A percentile compares a stretch with the other conserved stretches of the same genome.
These are phyloP conservation scores for Pseudobourletiella spinata DNA, from an alignment of 1,140 invertebrate genomes.

Conservation along the genomic window DNA sequence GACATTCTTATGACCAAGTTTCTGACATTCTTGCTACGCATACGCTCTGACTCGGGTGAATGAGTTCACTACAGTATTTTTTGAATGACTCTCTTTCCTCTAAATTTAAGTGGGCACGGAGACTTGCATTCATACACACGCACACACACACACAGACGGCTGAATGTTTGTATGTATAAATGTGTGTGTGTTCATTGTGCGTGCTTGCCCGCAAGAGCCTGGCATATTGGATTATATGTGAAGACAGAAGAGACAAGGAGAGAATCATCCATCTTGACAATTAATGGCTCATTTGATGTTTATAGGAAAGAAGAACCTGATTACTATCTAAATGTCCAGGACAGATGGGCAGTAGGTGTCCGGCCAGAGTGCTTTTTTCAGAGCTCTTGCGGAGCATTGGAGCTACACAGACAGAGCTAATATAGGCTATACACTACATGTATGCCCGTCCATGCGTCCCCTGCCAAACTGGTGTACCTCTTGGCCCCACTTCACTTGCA, in stretches of 20 bases:
- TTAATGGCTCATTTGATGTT: slow-evolving; percentile 14
- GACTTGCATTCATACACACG: too few species aligned
- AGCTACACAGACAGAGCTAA: too few species aligned
- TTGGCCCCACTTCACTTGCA: not conserved
- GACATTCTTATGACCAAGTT: not conserved
- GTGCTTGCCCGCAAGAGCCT: not conserved
- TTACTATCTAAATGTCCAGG: slow-evolving; percentile 6
- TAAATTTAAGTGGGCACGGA: not conserved
- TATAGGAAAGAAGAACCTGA: slow-evolving; percentile 3
- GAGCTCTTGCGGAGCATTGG: not conserved
- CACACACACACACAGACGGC: too few species aligned
- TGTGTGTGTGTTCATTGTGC: not conserved
- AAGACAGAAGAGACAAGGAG: not conserved
- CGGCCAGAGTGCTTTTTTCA: not conserved
- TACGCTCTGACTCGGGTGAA: not conserved
- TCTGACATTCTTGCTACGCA: not conserved
- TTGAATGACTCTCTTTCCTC: slow-evolving; percentile 2
- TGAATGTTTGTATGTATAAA: too few species aligned
- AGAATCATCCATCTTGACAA: slow-evolving; percentile 7
- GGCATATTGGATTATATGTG: not conserved
- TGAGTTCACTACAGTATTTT: not conserved
- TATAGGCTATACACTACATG: too few species aligned
- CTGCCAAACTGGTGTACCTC: not conserved
- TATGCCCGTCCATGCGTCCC: too few species aligned
- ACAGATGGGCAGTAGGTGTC: slow-evolving; percentile 6